Conservation (phyloP, 2,888 invertebrate genomes). For the Limenitis camilla region DNA sequence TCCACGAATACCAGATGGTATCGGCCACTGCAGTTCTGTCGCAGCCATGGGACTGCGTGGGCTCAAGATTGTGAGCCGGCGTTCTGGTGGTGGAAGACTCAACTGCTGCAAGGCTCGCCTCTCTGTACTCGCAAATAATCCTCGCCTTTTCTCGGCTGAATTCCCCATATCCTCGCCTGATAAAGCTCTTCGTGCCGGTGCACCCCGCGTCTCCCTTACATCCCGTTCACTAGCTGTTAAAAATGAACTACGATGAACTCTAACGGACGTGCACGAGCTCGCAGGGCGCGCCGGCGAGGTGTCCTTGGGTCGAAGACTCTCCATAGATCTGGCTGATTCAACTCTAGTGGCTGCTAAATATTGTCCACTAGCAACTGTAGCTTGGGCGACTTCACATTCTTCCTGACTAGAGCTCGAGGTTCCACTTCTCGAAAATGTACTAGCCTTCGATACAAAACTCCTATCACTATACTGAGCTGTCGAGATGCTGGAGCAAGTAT, state of each 20-base stretch:
- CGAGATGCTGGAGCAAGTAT: constrained; percentile 60
- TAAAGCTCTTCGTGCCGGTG: constrained; percentile 77
- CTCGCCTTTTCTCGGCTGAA: constrained; percentile 79
- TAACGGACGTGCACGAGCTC: constrained; percentile 64
- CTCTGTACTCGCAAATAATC: constrained; percentile 79
- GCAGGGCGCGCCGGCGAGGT: constrained; percentile 72
- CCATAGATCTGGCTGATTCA: constrained; percentile 81
- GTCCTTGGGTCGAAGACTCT: constrained; percentile 77
- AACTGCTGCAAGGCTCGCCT: constrained; percentile 79
- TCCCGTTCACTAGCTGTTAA: constrained; percentile 79
- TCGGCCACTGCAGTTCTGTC: constrained; percentile 78
- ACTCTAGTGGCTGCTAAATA: constrained; percentile 72
- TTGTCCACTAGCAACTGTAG: constrained; percentile 63
- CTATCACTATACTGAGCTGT: constrained; percentile 65
- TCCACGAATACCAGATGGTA: constrained; percentile 74
- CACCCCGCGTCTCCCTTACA: constrained; percentile 77
- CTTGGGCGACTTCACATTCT: constrained; percentile 76
- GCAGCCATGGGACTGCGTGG: constrained; percentile 83
- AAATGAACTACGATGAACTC: constrained; percentile 76
- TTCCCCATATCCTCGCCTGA: constrained; percentile 77
- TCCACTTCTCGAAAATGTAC: constrained; percentile 71
- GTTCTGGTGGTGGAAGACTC: constrained; percentile 80
- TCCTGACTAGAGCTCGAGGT: constrained; percentile 82
- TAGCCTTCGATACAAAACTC: constrained; percentile 70
- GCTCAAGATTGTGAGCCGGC: constrained; percentile 84